These are phyloP conservation scores for Spheniscus humboldti DNA, from an alignment of 2,797 vertebrate species.

Conservation along the genomic window DNA sequence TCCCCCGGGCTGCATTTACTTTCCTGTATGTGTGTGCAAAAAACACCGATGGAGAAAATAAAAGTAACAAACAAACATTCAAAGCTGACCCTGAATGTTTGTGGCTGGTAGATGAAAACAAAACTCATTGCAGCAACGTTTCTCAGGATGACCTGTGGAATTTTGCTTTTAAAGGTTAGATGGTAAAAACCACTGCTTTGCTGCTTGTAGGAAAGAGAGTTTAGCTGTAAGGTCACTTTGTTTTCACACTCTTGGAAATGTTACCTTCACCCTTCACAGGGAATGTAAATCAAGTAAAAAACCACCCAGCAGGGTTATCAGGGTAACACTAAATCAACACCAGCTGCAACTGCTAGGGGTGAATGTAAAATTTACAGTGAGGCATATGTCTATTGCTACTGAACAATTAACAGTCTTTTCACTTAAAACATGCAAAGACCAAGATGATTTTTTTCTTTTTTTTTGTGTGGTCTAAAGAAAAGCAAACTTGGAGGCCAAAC, in stretches of 20 bases:
- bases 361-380: slow-evolving; percentile 47
- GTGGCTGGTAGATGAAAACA: neutral
- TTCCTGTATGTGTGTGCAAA: fast-evolving
- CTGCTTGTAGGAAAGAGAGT: neutral
- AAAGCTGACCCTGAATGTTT: neutral
- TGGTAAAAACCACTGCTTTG: neutral
- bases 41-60: neutral
- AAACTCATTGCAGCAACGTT: neutral
- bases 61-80: neutral
- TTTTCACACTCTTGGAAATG: slow-evolving; percentile 41
- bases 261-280: slow-evolving; percentile 37
- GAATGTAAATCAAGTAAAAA: slow-evolving; percentile 59
- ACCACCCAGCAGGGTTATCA: slow-evolving; percentile 59
- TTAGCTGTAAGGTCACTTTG: slow-evolving; percentile 57
- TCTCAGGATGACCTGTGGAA: neutral
- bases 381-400: slow-evolving; percentile 17
- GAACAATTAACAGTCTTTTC: slow-evolving; percentile 2
- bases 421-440: slow-evolving; percentile 22
- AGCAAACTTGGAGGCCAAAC: neutral
- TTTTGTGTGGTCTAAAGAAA: neutral
- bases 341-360: slow-evolving; percentile 26
- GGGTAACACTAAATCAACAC: slow-evolving; percentile 61
- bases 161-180: slow-evolving; percentile 21
- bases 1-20: neutral
- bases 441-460: neutral